Conservation (phyloP, 1,140 invertebrate species). For the Sarcophaga peregrina region DNA sequence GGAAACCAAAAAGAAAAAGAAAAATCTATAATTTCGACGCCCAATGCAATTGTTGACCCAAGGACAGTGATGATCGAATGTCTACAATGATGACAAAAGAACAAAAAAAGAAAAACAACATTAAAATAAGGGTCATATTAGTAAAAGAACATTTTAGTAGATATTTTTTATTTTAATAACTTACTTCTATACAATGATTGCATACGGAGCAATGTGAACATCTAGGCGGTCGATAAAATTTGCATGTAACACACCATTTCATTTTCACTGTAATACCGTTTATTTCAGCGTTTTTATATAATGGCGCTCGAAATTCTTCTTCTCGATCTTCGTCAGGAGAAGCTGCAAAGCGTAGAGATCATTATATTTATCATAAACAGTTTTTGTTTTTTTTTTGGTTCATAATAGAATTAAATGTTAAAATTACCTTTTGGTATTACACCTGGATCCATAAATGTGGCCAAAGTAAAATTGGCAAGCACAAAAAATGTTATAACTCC, state of each 20-base stretch:
- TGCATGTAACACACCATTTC: constrained; percentile 99
- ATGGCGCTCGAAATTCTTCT: constrained; percentile 96
- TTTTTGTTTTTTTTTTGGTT: no score
- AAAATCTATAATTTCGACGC: constrained; percentile 96
- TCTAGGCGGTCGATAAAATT: constrained; percentile 98
- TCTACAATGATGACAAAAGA: constrained; percentile 77
- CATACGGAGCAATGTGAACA: constrained; percentile 99
- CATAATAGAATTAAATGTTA: not conserved
- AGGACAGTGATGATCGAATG: constrained; percentile 99
- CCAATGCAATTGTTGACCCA: constrained; percentile 99
- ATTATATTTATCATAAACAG: not conserved
- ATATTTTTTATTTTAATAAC: constrained; percentile 53
- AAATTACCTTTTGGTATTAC: constrained; percentile 95
- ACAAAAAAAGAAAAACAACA: constrained; percentile 7
- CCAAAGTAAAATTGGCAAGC: constrained; percentile 96
- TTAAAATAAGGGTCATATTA: constrained; percentile 42
- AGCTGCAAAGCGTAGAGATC: constrained; percentile 74
- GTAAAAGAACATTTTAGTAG: not conserved
- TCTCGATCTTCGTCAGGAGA: constrained; percentile 95
- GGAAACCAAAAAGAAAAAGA: constrained; percentile 97
- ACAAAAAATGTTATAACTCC: constrained; percentile 96
- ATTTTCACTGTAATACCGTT: constrained; percentile 98
- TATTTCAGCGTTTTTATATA: constrained; percentile 98
- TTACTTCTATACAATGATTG: constrained; percentile 98
- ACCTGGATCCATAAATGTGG: constrained; percentile 99